phyloP scores from a whole-genome alignment of 2,113 vertebrate genomes.

The Corynorhinus townsendii region DNA sequence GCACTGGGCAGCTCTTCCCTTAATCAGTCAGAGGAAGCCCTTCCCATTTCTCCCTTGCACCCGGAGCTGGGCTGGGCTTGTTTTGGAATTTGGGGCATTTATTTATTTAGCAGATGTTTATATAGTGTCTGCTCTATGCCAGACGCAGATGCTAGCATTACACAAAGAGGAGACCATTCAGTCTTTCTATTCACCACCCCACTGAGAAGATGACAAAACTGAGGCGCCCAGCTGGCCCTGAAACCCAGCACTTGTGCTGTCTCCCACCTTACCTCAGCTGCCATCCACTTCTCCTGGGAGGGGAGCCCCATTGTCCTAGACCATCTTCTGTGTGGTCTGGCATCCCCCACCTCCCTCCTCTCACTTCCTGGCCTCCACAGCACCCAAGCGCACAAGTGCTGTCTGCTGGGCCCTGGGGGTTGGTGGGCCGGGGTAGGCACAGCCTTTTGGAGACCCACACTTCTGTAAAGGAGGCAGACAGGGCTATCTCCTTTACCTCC shows the following conservation, averaged over 20 bases:
- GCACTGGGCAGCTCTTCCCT: neutral
- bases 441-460: neutral
- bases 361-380: neutral
- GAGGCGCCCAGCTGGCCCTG: neutral
- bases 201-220: neutral
- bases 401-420: too few relatives aligned
- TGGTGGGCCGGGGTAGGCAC: neutral
- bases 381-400: fast-evolving
- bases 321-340: too few relatives aligned
- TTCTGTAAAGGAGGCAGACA: neutral
- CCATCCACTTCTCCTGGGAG: neutral
- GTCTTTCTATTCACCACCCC: neutral
- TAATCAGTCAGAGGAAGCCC: neutral
- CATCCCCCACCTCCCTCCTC: fast-evolving
- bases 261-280: neutral
- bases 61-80: neutral
- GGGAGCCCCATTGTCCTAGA: fast-evolving
- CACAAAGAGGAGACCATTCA: fast-evolving
- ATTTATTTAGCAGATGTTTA: neutral
- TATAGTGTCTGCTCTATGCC: neutral
- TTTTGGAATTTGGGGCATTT: neutral
- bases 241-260: fast-evolving
- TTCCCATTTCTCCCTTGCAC: neutral
- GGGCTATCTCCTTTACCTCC: neutral
- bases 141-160: neutral